Base-by-base conservation (phyloP, 2,113 vertebrate genomes). In the Phasianus colchicus region DNA sequence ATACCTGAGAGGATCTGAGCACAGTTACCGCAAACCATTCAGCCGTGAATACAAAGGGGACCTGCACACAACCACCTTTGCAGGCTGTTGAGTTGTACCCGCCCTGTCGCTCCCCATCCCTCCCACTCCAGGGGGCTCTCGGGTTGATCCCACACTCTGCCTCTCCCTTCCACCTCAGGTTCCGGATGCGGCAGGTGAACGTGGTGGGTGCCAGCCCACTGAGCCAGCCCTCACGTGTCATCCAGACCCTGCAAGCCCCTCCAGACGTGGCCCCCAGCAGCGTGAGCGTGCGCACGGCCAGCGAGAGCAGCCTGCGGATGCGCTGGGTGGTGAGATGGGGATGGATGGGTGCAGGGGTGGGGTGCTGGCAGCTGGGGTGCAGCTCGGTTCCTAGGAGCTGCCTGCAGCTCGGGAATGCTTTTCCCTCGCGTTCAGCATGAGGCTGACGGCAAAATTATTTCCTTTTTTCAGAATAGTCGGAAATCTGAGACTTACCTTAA, bases 231-330 rank as follows among this genome's bases (percentile, higher is more conserved):
- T 99, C 99, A 45, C 97, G 99, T 9, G 95, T 99, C 81, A 99
- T 99, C 94, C 98, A 99, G 96, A 99, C 99, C 0, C 96, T 99
- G 82, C 99, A 99, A 96, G 99, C 98, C 1, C 98, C 99, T 2
- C 99, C 99, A 0, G 99, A 99, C 5, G 95, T 98, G 11, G 97
- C 98, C 34, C 99, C 99, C 1, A 96, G 98, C 25, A 99, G 98
- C 32, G 90, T 99, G 87, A 98, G 97, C 1, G 98, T 99, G 52
- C 97, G 98, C 66, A 98, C 98, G 0, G 98, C 98, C 71, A 99
- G 99, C 11, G 98, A 99, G 97, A 99, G 98, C 94, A 99, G 99
- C 95, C 97, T 99, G 72, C 96, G 97, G 96, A 97, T 99, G 45
- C 98, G 97, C 79, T 99, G 99, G 99, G 98, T 98, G 99, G 99